Evolutionary conservation across 2,888 invertebrate species (phyloP), one percentile per base, ranked within the genome.

Genomic region (Ochropleura plecta): DNA sequence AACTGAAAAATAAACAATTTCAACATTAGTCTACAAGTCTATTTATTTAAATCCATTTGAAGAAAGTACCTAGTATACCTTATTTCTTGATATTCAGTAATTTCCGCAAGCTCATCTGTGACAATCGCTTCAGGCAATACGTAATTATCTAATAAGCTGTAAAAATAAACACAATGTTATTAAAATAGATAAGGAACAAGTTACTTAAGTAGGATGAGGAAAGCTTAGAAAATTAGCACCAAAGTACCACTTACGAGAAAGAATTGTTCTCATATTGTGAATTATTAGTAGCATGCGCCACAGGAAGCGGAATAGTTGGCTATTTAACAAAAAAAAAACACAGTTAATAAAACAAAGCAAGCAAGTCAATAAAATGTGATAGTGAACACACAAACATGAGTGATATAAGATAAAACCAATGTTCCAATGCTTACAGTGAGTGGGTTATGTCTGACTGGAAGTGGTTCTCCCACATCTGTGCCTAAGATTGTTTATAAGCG

Each of bases 41-140:
- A 44, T 44, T 44, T 65, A 53, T 63, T 49, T 63, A 42, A 48
- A 69, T 44, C 30, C 30, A 53, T 70, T 20, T 51, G 44, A 9
- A 70, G 42, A 63, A 70, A 70, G 9, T 70, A 30, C 46, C 30
- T 57, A 57, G 10, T 67, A 53, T 53, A 67, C 66, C 66, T 66
- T 66, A 66, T 53, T 42, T 66, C 42, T 49, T 65, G 30, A 14
- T 14, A n/a, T 46, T 20, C 0, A 3, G 14, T 5, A 66, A 42
- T 66, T 42, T 66, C 51, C 40, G 40, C 30, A 65, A 49, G 49
- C 49, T 65, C 65, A 12, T 18, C 20, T 64, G 48, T 10, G 18
- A 49, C 18, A 12, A 49, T 18, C 49, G 51, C 8, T 44, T 14
- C 20, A 48, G 20, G 65, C 12, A 40, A 14, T 51, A 51, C 49